Base-by-base conservation (phyloP, 2,113 vertebrate species). In the Poecile atricapillus region DNA sequence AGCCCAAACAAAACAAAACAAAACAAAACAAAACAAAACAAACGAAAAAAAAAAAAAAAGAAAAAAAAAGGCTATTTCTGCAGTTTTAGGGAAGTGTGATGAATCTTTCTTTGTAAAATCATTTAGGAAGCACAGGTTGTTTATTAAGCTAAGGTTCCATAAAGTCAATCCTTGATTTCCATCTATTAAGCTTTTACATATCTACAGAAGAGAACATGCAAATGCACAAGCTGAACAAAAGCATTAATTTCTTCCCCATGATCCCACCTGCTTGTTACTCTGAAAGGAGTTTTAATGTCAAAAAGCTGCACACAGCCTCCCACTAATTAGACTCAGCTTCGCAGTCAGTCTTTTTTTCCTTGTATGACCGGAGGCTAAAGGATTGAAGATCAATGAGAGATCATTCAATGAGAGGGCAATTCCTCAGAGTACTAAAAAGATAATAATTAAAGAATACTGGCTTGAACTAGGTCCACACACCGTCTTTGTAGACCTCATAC, bases 341-440 rank as follows among this genome's bases (percentile, higher is more conserved):
- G 0, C 30, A 69, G 27, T 15, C 46, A 82, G 28, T 47, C 81
- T 37, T 89, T 35, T 64, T 80, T 90, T 89, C 46, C 52, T 53
- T 62, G 11, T 27, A 58, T 63, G 35, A 77, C 23, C 5, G 1
- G 43, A 56, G 49, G 24, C 74, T 64, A 65, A 24, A 49, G 59
- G 76, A 58, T 12, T 71, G 76, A 89, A 95, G 53, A 27, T 62
- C n/a, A n/a, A n/a, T n/a, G n/a, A n/a, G n/a, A n/a, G n/a, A n/a
- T 79, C 86, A 90, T 84, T 83, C 47, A 81, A 15, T 47, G 70
- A 92, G 27, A 94, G 46, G 56, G 30, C n/a, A 84, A 71, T 67
- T 91, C 52, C 80, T 95, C 69, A 89, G 44, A 58, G 44, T 56
- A 41, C 78, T 69, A 41, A 55, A 94, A 84, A 68, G 39, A 31